These are phyloP conservation scores for Rhagonycha fulva DNA, from an alignment of 2,888 invertebrate species.

Conservation along the genomic window DNA sequence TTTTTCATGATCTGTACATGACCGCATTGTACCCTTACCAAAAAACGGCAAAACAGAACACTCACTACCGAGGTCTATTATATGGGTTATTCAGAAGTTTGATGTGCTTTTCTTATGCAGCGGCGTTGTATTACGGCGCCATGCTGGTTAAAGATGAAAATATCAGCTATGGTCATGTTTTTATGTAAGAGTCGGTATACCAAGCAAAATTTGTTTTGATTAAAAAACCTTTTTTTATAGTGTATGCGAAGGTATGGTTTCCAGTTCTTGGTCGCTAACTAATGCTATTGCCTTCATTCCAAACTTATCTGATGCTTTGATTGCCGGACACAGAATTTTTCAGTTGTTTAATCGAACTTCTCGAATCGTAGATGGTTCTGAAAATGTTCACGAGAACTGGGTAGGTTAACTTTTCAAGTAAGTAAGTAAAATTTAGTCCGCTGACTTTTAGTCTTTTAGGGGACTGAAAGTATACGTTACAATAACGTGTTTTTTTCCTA, in stretches of 20 bases:
- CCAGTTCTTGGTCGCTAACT: conserved; percentile 71
- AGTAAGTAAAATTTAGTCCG: background rate
- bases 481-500: background rate
- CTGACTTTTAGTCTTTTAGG: background rate
- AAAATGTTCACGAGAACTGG: conserved; percentile 44
- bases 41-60: conserved; percentile 60
- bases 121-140: conserved; percentile 74
- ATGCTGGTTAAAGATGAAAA: conserved; percentile 64
- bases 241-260: conserved; percentile 72
- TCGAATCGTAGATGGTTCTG: conserved; percentile 55
- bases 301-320: conserved; percentile 67
- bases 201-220: too few species aligned
- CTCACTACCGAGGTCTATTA: conserved; percentile 70
- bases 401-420: conserved; percentile 32
- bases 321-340: conserved; percentile 72
- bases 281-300: conserved; percentile 58
- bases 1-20: conserved; percentile 68
- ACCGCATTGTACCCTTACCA: conserved; percentile 65
- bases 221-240: too few species aligned
- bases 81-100: conserved; percentile 72
- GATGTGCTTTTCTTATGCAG: conserved; percentile 71
- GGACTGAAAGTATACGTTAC: background rate
- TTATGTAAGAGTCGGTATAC: too few species aligned
- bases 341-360: conserved; percentile 65
- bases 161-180: conserved; percentile 56